Base-by-base conservation (phyloP, 2,888 invertebrate genomes). In the Platypus cylindrus region DNA sequence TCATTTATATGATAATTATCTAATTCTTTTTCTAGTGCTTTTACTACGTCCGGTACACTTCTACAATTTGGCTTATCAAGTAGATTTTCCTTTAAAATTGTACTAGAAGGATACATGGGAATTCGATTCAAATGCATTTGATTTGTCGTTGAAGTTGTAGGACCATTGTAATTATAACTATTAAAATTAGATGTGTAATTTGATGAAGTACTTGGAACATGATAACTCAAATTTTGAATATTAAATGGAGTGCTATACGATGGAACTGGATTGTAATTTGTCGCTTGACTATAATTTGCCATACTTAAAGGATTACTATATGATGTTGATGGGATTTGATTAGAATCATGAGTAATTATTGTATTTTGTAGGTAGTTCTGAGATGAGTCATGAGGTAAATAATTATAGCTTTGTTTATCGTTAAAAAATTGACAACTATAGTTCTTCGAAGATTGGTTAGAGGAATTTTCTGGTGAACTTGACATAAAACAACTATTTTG, bases 21-120 rank as follows among this genome's bases (percentile, higher is more conserved):
- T 30, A 79, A 54, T 56, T 83, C 80, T 45, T 73, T 73, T 56
- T 80, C 75, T 41, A 85, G 63, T 48, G 82, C 79, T 51, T 73
- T 73, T 13, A 84, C 68, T 54, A 85, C 81, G 56, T 80, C 75
- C 0, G 82, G 79, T 25, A 84, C 81, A 41, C 51, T 54, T 40
- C 47, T 52, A 35, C 45, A 47, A 20, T 38, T 48, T 1, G 49
- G 30, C 30, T 28, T 38, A 29, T 32, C 37, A 11, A 32, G n/a
- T 12, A 23, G 15, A 5, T 27, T 20, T 30, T 36, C 30, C 5
- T 31, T 16, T 11, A 16, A 13, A 11, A 7, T 26, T 5, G 36
- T 24, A 15, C 20, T 20, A 32, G 23, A 31, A 14, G 31, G 35
- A 16, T 30, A 26, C 14, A 26, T 24, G 9, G 24, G 25, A 11